A percentile compares a stretch with the other conserved stretches of the same genome.
Evolutionary conservation across 2,797 vertebrate species (phyloP).

Genomic region (Prionace glauca): DNA sequence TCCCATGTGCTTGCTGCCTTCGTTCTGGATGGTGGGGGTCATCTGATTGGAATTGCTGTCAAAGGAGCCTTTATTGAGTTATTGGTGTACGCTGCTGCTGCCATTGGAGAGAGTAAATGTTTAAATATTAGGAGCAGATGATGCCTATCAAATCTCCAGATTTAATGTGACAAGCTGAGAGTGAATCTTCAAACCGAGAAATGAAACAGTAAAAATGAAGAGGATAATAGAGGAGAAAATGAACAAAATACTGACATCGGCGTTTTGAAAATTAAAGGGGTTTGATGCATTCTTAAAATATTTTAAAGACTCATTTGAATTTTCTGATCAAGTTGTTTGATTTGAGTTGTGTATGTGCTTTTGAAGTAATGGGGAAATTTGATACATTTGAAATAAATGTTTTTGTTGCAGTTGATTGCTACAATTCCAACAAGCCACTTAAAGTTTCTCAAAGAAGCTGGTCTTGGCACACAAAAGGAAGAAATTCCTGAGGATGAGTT

Average conservation of each 20-base stretch:
- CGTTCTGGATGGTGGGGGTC: too few relatives aligned
- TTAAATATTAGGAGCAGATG: neutral
- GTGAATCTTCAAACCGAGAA: neutral
- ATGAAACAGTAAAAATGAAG: neutral
- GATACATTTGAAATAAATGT: neutral
- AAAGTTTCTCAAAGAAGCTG: conserved; percentile 94
- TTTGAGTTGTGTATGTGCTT: neutral
- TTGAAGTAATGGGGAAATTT: neutral
- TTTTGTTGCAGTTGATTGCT: conserved; percentile 77
- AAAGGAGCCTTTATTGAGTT: too few relatives aligned
- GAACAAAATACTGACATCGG: neutral
- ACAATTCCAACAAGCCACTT: conserved; percentile 90
- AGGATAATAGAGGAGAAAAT: neutral
- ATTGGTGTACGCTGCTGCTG: too few relatives aligned
- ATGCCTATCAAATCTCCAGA: neutral
- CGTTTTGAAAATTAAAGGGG: neutral
- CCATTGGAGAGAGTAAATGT: neutral
- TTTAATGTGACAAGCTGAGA: neutral
- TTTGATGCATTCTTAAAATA: neutral
- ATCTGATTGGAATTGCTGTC: too few relatives aligned
- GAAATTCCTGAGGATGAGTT: conserved; percentile 96
- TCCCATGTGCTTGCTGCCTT: too few relatives aligned
- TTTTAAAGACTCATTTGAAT: too few relatives aligned
- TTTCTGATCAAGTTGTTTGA: too few relatives aligned
- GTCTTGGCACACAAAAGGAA: conserved; percentile 94